Percentiles rank a stretch among this genome's conserved stretches.
Evolutionary conservation across 1,140 invertebrate species (phyloP).

Genomic region (Oreohelix idahoensis): DNA sequence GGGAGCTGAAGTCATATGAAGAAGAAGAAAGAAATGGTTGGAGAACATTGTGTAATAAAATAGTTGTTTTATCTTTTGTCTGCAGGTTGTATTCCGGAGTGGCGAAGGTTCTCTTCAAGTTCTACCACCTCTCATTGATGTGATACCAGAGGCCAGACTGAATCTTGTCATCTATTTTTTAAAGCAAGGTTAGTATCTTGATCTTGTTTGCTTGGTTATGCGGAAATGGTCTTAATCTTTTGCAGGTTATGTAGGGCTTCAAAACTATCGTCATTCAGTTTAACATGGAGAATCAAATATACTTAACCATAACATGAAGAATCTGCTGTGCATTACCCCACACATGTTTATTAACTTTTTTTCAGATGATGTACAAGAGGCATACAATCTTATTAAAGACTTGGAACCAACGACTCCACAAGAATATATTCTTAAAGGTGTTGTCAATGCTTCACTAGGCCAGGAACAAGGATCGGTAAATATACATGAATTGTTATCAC

Average conservation of each 20-base stretch:
- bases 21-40: no score
- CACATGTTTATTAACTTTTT: no score
- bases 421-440: conserved; percentile 97
- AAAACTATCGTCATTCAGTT: no score
- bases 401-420: conserved; percentile 93
- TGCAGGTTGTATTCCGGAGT: conserved; percentile 86
- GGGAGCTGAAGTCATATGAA: no score
- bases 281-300: no score
- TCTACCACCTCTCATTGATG: conserved; percentile 91
- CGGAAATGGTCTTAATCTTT: no score
- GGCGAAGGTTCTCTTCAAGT: conserved; percentile 95
- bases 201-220: not conserved
- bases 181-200: conserved; percentile 79
- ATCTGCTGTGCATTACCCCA: not conserved
- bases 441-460: conserved; percentile 93
- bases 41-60: not conserved
- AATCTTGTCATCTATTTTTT: conserved; percentile 97
- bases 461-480: conserved; percentile 90
- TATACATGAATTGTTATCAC: not conserved
- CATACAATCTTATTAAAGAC: conserved; percentile 91
- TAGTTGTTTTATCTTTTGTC: not conserved
- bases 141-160: conserved; percentile 95
- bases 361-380: conserved; percentile 88
- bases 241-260: no score
- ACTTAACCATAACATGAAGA: no score